Percentiles rank a stretch among this genome's conserved stretches.
Evolutionary conservation across 2,113 vertebrate species (phyloP).

Genomic region (Physeter macrocephalus): DNA sequence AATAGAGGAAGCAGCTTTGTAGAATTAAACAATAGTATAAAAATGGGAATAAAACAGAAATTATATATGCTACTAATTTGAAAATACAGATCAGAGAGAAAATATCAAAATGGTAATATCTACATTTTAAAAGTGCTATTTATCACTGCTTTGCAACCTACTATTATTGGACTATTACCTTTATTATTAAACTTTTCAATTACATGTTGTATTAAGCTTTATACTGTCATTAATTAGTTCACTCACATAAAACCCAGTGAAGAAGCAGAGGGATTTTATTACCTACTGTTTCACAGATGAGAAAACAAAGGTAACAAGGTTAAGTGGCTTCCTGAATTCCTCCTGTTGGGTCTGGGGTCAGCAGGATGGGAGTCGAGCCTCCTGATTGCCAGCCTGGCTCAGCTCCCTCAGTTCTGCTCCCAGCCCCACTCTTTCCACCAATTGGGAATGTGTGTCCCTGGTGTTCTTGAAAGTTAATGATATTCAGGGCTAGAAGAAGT

Average conservation of each 20-base stretch:
- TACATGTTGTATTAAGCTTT: slow-evolving; percentile 57
- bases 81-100: slow-evolving; percentile 57
- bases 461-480: slow-evolving; percentile 54
- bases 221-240: slow-evolving; percentile 64
- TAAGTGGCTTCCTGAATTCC: slow-evolving; percentile 22
- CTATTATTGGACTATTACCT: slow-evolving; percentile 62
- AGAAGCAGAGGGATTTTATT: slow-evolving; percentile 50
- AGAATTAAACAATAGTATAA: slow-evolving; percentile 26
- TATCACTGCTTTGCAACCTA: slow-evolving; percentile 41
- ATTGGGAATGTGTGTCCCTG: not conserved
- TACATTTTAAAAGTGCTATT: slow-evolving; percentile 54
- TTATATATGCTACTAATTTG: slow-evolving; percentile 59
- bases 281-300: slow-evolving; percentile 44
- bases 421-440: not conserved
- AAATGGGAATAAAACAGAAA: slow-evolving; percentile 36
- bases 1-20: not conserved
- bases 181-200: slow-evolving; percentile 73
- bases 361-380: not conserved
- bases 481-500: slow-evolving; percentile 41
- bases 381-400: not conserved
- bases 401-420: not conserved
- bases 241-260: slow-evolving; percentile 56
- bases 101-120: slow-evolving; percentile 45
- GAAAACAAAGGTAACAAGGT: slow-evolving; percentile 45
- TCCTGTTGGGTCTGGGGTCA: not conserved